Conservation (phyloP, 2,113 vertebrate genomes). For the Asarcornis scutulata region DNA sequence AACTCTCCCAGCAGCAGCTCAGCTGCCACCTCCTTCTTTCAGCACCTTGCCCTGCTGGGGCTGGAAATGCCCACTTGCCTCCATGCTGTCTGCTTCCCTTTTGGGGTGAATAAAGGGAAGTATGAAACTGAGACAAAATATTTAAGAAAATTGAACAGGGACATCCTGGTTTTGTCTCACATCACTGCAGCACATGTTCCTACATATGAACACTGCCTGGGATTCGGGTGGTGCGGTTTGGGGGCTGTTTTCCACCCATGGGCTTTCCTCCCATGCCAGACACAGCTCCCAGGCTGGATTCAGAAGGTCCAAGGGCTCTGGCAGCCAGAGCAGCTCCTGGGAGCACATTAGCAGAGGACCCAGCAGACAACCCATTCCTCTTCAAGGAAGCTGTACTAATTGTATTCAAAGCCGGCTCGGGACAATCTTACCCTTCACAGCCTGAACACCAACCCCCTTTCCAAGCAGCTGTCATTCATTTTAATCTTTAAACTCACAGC, state of each 20-base stretch:
- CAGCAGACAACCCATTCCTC: neutral
- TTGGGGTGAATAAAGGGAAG: neutral
- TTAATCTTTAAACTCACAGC: neutral
- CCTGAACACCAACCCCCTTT: neutral
- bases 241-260: rapidly evolving
- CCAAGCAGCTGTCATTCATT: neutral
- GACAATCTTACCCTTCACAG: neutral
- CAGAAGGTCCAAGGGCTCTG: neutral
- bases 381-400: neutral
- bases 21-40: neutral
- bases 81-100: neutral
- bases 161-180: neutral
- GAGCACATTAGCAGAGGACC: neutral
- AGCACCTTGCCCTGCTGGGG: neutral
- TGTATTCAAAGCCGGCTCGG: neutral
- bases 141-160: neutral
- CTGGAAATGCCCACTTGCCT: neutral
- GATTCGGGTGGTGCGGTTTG: neutral
- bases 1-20: neutral
- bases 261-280: rapidly evolving
- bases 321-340: neutral
- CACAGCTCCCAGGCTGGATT: neutral
- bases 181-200: too few species aligned
- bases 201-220: neutral
- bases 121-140: neutral